These are phyloP conservation scores for Adrianichthys oophorus DNA, from an alignment of 2,797 vertebrate genomes.

Conservation along the genomic window DNA sequence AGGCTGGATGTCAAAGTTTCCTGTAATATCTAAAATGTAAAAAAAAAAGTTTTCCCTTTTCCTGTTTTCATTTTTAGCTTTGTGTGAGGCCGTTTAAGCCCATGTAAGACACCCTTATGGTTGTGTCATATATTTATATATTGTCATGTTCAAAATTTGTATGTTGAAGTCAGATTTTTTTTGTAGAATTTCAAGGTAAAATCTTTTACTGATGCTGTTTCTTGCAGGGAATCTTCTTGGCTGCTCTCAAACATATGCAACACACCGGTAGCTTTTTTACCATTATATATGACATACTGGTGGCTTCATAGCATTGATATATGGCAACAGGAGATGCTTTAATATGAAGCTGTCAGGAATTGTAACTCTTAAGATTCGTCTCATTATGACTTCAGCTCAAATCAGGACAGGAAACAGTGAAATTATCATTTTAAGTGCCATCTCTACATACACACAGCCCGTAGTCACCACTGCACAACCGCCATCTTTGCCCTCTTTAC, in stretches of 20 bases:
- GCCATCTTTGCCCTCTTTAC: conserved; percentile 66
- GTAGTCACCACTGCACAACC: conserved; percentile 49
- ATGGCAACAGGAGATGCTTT: conserved; percentile 16
- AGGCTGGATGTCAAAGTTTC: too few relatives aligned
- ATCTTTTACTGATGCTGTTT: too few relatives aligned
- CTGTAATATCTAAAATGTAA: too few relatives aligned
- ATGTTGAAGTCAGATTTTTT: too few relatives aligned
- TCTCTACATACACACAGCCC: conserved; percentile 29
- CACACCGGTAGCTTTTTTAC: conserved; percentile 2
- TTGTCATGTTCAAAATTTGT: too few relatives aligned
- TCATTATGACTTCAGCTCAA: conserved; percentile 42
- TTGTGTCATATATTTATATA: too few relatives aligned
- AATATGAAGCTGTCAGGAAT: conserved; percentile 38
- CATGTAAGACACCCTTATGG: too few relatives aligned
- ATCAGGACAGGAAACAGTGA: conserved; percentile 48
- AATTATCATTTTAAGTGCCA: conserved; percentile 53
- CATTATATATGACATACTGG: background rate
- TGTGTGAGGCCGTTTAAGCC: too few relatives aligned
- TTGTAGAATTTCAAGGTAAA: too few relatives aligned
- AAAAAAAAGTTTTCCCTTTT: too few relatives aligned
- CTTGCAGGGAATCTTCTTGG: conserved; percentile 10
- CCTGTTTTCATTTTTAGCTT: too few relatives aligned
- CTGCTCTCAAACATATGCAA: background rate
- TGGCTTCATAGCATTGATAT: conserved; percentile 7
- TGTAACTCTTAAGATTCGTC: conserved; percentile 39